These are phyloP conservation scores for Cryptoblepharus egeriae DNA, from an alignment of 2,797 vertebrate genomes.

Conservation along the genomic window DNA sequence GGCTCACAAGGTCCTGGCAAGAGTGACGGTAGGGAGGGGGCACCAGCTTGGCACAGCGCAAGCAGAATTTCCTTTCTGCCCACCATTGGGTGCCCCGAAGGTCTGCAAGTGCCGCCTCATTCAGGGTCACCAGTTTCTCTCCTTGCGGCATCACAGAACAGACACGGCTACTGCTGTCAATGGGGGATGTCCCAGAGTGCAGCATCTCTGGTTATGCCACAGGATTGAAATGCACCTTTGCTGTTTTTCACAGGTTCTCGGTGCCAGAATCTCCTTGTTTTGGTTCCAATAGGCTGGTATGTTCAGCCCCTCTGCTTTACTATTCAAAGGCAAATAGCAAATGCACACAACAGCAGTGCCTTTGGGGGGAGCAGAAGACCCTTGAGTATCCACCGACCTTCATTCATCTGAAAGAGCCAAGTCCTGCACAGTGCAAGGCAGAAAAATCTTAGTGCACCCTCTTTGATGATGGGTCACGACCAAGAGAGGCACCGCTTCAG, in stretches of 20 bases:
- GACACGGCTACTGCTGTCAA: too few species aligned
- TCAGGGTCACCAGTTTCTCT: too few species aligned
- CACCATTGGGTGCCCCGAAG: too few species aligned
- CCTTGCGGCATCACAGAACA: too few species aligned
- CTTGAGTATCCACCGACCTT: neutral
- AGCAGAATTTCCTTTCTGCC: too few species aligned
- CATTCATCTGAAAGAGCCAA: neutral
- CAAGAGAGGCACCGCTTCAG: neutral
- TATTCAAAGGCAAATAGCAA: slow-evolving; percentile 5
- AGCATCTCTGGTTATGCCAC: neutral
- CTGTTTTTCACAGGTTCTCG: neutral
- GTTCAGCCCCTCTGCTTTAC: neutral
- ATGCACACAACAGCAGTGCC: neutral
- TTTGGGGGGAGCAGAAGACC: neutral
- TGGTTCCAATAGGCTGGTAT: neutral
- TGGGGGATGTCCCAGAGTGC: too few species aligned
- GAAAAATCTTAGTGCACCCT: neutral
- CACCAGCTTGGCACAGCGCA: too few species aligned
- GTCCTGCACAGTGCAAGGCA: neutral
- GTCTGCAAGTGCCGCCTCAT: too few species aligned
- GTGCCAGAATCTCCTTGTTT: neutral
- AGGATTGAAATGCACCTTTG: neutral
- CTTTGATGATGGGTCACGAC: neutral
- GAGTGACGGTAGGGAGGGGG: too few species aligned
- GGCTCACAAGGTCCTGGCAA: too few species aligned